phyloP scores from a whole-genome alignment of 2,888 invertebrate species.

The Pseudeuparius sepicola region DNA sequence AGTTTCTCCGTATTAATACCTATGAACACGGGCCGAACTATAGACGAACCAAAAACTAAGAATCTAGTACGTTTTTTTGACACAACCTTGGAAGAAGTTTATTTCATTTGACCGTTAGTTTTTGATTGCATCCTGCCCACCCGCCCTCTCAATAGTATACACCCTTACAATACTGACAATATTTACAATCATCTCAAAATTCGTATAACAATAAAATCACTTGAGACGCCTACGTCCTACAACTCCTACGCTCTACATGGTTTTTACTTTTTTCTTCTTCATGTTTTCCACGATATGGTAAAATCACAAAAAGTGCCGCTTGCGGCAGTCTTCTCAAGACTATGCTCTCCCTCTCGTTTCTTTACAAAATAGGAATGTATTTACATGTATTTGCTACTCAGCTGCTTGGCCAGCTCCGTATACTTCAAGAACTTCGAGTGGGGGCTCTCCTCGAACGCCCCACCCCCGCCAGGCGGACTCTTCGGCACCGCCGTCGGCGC shows the following conservation, averaged over 20 bases:
- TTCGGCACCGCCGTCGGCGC: slow-evolving; percentile 29
- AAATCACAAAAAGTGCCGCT: slow-evolving; percentile 56
- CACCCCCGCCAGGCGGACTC: slow-evolving; percentile 33
- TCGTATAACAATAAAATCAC: slow-evolving; percentile 42
- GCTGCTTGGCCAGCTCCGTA: slow-evolving; percentile 95
- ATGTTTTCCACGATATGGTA: slow-evolving; percentile 56
- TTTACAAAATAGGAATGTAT: slow-evolving; percentile 33
- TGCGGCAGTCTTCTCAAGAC: slow-evolving; percentile 30
- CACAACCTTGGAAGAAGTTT: too few relatives aligned
- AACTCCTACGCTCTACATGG: slow-evolving; percentile 23
- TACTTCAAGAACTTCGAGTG: slow-evolving; percentile 98
- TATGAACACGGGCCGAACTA: slow-evolving; percentile 25
- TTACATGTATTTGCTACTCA: slow-evolving; percentile 94
- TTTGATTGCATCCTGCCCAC: too few relatives aligned
- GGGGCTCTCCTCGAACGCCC: slow-evolving; percentile 76
- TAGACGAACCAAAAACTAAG: too few relatives aligned
- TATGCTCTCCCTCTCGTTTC: too few relatives aligned
- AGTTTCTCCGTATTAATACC: slow-evolving; percentile 21
- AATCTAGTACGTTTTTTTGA: too few relatives aligned
- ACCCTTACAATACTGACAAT: slow-evolving; percentile 38
- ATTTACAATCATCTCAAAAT: slow-evolving; percentile 38
- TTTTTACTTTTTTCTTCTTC: slow-evolving; percentile 31
- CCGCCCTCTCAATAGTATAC: slow-evolving; percentile 32
- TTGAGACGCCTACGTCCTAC: slow-evolving; percentile 33
- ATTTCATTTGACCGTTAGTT: too few relatives aligned